Conservation (phyloP, 2,797 vertebrate genomes). For the Cygnus olor region DNA sequence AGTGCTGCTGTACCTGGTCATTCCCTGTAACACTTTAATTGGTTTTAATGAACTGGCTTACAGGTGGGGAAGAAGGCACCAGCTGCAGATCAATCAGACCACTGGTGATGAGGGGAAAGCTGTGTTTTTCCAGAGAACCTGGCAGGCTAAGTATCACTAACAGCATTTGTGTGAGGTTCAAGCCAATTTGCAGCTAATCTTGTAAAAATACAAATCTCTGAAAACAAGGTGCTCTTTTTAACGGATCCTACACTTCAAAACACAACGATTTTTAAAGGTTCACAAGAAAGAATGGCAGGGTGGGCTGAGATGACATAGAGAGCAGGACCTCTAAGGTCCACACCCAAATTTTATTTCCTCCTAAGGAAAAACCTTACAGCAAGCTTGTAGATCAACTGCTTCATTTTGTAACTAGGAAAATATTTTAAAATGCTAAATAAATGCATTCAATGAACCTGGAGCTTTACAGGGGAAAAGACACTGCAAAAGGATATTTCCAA, state of each 20-base stretch:
- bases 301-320: neutral
- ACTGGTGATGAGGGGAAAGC: neutral
- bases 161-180: neutral
- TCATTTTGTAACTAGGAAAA: constrained; percentile 21
- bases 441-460: neutral
- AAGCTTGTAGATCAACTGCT: neutral
- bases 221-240: constrained; percentile 1
- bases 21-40: neutral
- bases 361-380: neutral
- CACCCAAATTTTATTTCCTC: neutral
- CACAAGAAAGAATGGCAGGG: neutral
- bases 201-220: neutral
- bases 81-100: neutral
- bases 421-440: constrained; percentile 26
- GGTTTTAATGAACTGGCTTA: neutral
- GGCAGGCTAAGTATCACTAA: neutral
- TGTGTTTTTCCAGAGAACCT: neutral
- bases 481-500: constrained; percentile 37
- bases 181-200: neutral
- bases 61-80: neutral
- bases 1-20: neutral
- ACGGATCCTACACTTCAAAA: constrained; percentile 11
- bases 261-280: neutral
- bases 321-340: neutral
- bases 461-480: neutral